phyloP scores from a whole-genome alignment of 2,888 invertebrate species.

The Darwinula stevensoni region DNA sequence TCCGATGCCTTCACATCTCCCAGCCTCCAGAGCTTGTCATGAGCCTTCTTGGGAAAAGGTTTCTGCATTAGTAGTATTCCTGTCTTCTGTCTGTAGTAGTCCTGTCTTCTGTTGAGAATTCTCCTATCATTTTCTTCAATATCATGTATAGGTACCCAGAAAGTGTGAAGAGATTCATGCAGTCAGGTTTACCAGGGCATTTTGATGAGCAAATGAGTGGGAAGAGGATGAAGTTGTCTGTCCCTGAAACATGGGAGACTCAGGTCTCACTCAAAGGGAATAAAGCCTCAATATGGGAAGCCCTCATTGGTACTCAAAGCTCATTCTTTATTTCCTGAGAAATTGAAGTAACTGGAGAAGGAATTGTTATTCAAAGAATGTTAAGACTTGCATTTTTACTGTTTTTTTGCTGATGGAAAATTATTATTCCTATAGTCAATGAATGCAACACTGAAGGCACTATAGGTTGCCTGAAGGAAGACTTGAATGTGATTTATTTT shows the following conservation, averaged over 20 bases:
- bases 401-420: conserved; percentile 3
- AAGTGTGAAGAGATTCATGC: conserved; percentile 15
- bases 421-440: conserved; percentile 3
- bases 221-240: conserved; percentile 19
- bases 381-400: not conserved
- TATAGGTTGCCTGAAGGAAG: no score
- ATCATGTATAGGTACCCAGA: conserved; percentile 19
- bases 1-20: conserved; percentile 18
- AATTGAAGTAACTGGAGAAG: no score
- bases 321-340: no score
- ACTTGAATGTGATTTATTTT: no score
- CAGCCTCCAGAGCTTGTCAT: conserved; percentile 19
- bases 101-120: conserved; percentile 5
- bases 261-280: conserved; percentile 19
- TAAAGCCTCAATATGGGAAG: conserved; percentile 18
- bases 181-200: conserved; percentile 15
- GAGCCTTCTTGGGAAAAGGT: conserved; percentile 19
- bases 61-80: not conserved
- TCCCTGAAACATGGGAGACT: conserved; percentile 21
- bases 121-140: no score
- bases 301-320: conserved; percentile 15
- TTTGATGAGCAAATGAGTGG: conserved; percentile 17
- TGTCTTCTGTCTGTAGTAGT: not conserved
- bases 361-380: conserved; percentile 1
- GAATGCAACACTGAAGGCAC: no score